Evolutionary conservation across 2,888 invertebrate genomes (phyloP), one percentile per base, ranked within the genome.

Genomic region (Leptinotarsa peninsularis): DNA sequence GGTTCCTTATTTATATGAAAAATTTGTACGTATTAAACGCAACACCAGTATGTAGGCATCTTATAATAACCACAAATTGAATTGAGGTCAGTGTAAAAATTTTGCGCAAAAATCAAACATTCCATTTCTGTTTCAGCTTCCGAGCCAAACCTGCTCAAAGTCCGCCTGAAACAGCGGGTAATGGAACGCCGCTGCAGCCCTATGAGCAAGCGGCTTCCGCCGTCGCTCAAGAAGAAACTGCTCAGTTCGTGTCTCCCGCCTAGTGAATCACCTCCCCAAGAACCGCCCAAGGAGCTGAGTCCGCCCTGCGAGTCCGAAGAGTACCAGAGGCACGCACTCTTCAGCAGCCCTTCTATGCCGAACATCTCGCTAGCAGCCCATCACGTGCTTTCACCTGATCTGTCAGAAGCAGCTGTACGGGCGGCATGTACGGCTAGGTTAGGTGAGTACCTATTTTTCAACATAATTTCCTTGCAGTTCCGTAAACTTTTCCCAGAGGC

Each of bases 271-370:
- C 89, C 93, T 90, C 88, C 88, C 21, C 87, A 86, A 78, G 87
- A 86, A 79, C 87, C 87, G 67, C 87, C 87, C 63, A 88, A 88
- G 82, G 88, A 88, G 82, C 83, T 89, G 92, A 95, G 89, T 89
- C 94, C 85, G 89, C 87, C 88, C 3, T 87, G 88, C 88, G 79
- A 79, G 89, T 94, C 94, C 86, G 96, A 96, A 89, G 94, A 94
- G 86, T 95, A 95, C 89, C 92, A 92, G 76, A 83, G 87, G 60
- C 58, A 87, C 79, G 87, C 94, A 77, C 92, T 98, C 78, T 98
- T 98, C 91, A 96, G 96, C 83, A 97, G 97, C 84, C 98, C 98
- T 74, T 98, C 98, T 85, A 94, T 98, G 94, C 98, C 98, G 85
- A 98, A 98, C 91, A 98, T 98, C 87, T 97, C 97, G 78, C 91